Base-by-base conservation (phyloP, 2,888 invertebrate species). In the Microctonus aethiopoides region DNA sequence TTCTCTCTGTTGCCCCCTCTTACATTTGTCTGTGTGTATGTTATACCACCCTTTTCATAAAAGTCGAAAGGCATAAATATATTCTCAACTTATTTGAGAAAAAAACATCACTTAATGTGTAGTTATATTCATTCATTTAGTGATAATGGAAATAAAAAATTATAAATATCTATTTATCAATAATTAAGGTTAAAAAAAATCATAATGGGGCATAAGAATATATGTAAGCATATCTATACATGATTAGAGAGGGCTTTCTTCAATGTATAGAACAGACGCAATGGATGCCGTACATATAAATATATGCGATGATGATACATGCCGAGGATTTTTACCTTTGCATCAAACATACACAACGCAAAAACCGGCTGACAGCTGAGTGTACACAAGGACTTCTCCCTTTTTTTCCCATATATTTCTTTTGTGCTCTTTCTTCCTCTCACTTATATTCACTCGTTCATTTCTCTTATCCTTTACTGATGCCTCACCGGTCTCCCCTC, bases 361-460 rank as follows among this genome's bases (percentile, higher is more conserved):
- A 83, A 84, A 84, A 83, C 82, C 79, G 81, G 78, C 80, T 78
- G 81, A 75, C 85, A 85, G 85, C 85, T 85, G 85, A 84, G 85
- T 85, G 85, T 85, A 85, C 85, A 85, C 77, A 85, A 78, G 80
- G 72, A 76, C 73, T 72, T 74, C 67, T 72, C 68, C 67, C 71
- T 71, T 71, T 72, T 68, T 72, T 65, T 67, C 66, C 46, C 63
- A 32, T 54, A 46, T 52, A 59, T 63, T 65, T 67, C 66, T 76
- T 71, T 74, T 67, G 75, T 67, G 70, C 71, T 69, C 68, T 52
- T 67, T 68, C 68, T 71, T 71, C 68, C 59, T 51, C 7, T 3
- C 29, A 3, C 29, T 3, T 29, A 7, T 29, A 29, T 29, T 29
- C 29, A 29, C 3, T 29, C 29, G 29, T 29, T 29, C 7, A 5